A percentile compares a stretch with the other conserved stretches of the same genome.
Conservation (phyloP, 2,797 vertebrate genomes). For the Cynodonichthys magdalenae region DNA sequence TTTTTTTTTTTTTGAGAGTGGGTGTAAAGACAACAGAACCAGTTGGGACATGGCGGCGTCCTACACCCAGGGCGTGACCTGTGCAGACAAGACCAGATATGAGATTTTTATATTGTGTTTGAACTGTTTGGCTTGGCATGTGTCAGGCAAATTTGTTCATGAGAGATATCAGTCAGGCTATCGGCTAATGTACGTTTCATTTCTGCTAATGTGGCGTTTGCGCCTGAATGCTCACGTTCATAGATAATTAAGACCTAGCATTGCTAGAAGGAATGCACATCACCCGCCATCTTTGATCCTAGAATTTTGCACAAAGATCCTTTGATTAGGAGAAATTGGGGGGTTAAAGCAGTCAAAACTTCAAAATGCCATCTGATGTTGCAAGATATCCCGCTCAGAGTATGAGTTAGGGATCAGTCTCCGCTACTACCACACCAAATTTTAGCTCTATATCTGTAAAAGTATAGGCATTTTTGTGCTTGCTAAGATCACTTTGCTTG, state of each 20-base stretch:
- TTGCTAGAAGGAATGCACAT: no score
- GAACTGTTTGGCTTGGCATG: slow-evolving; percentile 69
- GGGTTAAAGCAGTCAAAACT: no score
- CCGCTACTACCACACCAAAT: no score
- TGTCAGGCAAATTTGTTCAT: slow-evolving; percentile 24
- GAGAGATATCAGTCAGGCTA: slow-evolving; percentile 18
- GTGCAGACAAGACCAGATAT: slow-evolving; percentile 50
- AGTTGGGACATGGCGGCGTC: slow-evolving; percentile 68
- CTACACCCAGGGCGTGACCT: slow-evolving; percentile 73
- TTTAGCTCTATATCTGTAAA: no score
- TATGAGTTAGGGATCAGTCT: no score
- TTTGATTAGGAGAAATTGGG: no score
- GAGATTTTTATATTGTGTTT: slow-evolving; percentile 52
- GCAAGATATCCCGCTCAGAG: no score
- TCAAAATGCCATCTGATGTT: no score
- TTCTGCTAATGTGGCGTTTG: slow-evolving; percentile 6
- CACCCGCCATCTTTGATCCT: no score
- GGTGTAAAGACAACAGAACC: slow-evolving; percentile 71
- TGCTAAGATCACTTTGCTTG: no score
- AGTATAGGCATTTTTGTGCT: no score
- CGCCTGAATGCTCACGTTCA: neutral
- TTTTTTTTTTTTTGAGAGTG: slow-evolving; percentile 39
- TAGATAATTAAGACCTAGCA: neutral
- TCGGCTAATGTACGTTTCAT: slow-evolving; percentile 20
- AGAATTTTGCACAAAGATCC: no score